Evolutionary conservation across 2,797 vertebrate species (phyloP).

Genomic region (Halcyon smyrnensis): DNA sequence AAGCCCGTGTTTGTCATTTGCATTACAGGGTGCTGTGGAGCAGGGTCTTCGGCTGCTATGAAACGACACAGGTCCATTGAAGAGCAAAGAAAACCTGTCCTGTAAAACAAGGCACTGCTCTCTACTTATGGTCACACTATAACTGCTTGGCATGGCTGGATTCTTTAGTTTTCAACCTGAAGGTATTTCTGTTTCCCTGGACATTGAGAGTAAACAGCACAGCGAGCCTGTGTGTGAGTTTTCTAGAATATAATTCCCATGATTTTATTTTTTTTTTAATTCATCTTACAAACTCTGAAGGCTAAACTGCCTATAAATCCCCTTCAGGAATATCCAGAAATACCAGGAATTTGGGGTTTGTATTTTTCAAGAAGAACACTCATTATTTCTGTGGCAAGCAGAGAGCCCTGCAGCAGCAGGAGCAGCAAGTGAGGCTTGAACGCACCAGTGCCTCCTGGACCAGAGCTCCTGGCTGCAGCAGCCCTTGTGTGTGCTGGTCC

Average conservation of each 20-base stretch:
- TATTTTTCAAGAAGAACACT: background rate
- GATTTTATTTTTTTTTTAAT: background rate
- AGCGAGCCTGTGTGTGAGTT: background rate
- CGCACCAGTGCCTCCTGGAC: accelerated
- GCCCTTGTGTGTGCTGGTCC: background rate
- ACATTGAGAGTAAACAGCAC: background rate
- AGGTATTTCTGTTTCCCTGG: background rate
- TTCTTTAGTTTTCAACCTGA: background rate
- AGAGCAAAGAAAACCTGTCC: background rate
- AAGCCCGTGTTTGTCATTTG: background rate
- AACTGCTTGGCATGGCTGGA: background rate
- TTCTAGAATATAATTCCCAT: background rate
- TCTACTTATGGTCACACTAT: accelerated
- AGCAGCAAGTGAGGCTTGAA: background rate
- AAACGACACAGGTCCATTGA: background rate
- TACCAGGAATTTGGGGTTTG: background rate
- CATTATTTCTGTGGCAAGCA: background rate
- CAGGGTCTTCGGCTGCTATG: background rate
- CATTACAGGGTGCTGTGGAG: background rate
- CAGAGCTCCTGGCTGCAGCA: background rate
- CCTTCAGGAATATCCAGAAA: background rate
- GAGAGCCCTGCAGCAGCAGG: background rate
- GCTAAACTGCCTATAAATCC: background rate
- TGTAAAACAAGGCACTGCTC: background rate
- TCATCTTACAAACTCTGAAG: background rate